A percentile compares a stretch with the other conserved stretches of the same genome.
Evolutionary conservation across 2,888 invertebrate genomes (phyloP).

Genomic region (Apamea anceps): DNA sequence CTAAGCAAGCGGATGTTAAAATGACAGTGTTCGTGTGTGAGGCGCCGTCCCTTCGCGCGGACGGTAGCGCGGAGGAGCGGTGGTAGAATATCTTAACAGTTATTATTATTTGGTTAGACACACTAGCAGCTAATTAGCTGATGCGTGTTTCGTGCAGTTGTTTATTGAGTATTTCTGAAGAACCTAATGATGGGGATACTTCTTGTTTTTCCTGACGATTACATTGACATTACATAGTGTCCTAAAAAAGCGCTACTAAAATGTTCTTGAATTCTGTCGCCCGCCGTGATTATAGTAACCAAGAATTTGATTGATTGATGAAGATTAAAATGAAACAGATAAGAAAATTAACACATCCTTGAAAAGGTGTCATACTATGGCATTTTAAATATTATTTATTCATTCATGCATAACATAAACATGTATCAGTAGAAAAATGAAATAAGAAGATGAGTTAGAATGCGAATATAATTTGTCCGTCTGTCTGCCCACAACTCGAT

Average conservation of each 20-base stretch:
- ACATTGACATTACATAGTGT: too few relatives aligned
- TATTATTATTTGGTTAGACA: too few relatives aligned
- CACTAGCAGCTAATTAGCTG: too few relatives aligned
- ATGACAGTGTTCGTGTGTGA: too few relatives aligned
- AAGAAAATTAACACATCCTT: slow-evolving; percentile 20
- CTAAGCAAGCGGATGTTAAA: too few relatives aligned
- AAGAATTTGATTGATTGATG: too few relatives aligned
- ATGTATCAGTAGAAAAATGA: background rate
- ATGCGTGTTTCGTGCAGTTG: too few relatives aligned
- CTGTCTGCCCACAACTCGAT: slow-evolving; percentile 24
- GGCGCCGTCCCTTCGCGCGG: too few relatives aligned
- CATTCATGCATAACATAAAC: slow-evolving; percentile 17
- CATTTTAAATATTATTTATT: slow-evolving; percentile 22
- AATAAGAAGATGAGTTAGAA: slow-evolving; percentile 21
- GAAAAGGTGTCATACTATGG: slow-evolving; percentile 9
- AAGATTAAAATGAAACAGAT: slow-evolving; percentile 6
- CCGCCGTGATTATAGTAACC: background rate
- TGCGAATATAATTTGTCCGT: slow-evolving; percentile 46
- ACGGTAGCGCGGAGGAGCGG: too few relatives aligned
- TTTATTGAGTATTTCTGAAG: background rate
- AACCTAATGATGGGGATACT: background rate
- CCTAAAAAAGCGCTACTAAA: background rate
- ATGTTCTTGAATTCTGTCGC: background rate
- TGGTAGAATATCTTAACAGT: too few relatives aligned
- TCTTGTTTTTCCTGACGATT: background rate